A percentile compares a stretch with the other conserved stretches of the same genome.
Conservation (phyloP, 1,140 invertebrate genomes). For the Drosophila albomicans region DNA sequence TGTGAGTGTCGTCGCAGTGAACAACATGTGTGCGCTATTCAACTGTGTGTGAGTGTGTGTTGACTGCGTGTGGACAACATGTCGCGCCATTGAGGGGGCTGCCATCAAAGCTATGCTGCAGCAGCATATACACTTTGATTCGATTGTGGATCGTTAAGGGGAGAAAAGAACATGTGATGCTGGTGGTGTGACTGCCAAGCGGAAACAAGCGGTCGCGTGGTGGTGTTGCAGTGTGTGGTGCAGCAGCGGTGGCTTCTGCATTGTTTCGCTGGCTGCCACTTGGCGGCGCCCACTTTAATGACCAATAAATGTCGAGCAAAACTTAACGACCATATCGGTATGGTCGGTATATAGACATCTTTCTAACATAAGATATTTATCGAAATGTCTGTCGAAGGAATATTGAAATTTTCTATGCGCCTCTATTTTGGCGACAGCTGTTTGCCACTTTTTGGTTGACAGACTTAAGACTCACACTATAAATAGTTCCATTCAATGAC, state of each 20-base stretch:
- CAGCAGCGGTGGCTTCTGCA: constrained; percentile 35
- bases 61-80: constrained; percentile 74
- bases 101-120: constrained; percentile 49
- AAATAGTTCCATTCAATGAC: constrained; percentile 58
- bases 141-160: not conserved
- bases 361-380: not conserved
- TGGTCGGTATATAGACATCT: not conserved
- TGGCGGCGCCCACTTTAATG: constrained; percentile 70
- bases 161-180: not conserved
- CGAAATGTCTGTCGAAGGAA: not conserved
- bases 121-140: constrained; percentile 5
- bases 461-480: constrained; percentile 42
- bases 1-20: constrained; percentile 26
- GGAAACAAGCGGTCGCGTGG: constrained; percentile 29
- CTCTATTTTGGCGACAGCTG: constrained; percentile 29
- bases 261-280: constrained; percentile 23
- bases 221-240: constrained; percentile 33
- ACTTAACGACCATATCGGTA: constrained; percentile 2
- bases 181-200: constrained; percentile 3
- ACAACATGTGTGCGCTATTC: constrained; percentile 5
- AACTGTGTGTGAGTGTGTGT: constrained; percentile 10
- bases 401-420: constrained; percentile 20
- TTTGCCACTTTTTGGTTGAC: not conserved
- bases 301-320: constrained; percentile 58
- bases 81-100: constrained; percentile 66